Conservation (phyloP, 2,113 vertebrate genomes). For the Ictalurus punctatus region DNA sequence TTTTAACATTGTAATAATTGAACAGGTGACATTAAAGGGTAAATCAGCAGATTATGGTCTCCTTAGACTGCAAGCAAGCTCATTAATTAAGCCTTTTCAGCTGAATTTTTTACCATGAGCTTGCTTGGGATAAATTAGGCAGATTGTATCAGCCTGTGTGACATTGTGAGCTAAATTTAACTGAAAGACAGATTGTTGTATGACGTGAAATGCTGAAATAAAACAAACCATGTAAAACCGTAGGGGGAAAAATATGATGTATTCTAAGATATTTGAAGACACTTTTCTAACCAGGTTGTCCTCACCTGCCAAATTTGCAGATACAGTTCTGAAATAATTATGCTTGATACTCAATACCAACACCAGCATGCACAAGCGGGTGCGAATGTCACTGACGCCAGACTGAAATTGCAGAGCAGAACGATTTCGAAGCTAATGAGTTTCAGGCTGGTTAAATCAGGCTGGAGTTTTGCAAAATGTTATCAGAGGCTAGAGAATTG, state of each 20-base stretch:
- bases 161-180: slow-evolving; percentile 21
- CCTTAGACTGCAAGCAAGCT: slow-evolving; percentile 20
- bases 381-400: background rate
- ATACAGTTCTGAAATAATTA: background rate
- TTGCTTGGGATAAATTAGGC: slow-evolving; percentile 35
- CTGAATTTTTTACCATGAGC: slow-evolving; percentile 27
- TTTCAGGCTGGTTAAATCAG: background rate
- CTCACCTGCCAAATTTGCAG: background rate
- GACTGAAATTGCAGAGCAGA: background rate
- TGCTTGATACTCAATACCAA: background rate
- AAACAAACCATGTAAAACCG: background rate
- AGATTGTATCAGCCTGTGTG: slow-evolving; percentile 14
- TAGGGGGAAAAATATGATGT: background rate
- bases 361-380: background rate
- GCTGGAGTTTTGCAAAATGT: background rate
- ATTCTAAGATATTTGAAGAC: background rate
- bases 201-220: background rate
- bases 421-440: background rate
- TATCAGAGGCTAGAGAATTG: background rate
- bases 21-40: slow-evolving; percentile 29
- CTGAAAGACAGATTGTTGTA: slow-evolving; percentile 5
- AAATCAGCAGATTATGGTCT: background rate
- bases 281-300: background rate
- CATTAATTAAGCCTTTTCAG: slow-evolving; percentile 22
- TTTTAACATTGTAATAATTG: slow-evolving; percentile 20